Evolutionary conservation across 2,113 vertebrate species (phyloP).

Genomic region (Fulica atra): DNA sequence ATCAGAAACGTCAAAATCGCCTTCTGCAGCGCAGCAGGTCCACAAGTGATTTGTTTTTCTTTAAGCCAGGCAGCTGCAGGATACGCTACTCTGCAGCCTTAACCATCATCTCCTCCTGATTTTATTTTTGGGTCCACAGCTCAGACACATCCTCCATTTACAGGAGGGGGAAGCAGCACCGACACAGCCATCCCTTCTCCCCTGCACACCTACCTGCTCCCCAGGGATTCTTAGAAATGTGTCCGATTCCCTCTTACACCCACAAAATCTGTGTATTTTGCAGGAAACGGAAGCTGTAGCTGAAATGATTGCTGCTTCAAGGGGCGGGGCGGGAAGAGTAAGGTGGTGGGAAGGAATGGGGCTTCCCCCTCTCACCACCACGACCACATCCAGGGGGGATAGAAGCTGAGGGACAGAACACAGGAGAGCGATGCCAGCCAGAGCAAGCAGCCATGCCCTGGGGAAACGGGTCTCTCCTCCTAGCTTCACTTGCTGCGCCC

Average conservation of each 20-base stretch:
- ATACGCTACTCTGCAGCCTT: not conserved
- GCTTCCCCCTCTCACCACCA: not conserved
- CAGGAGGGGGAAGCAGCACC: accelerated
- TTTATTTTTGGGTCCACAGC: not conserved
- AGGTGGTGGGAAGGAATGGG: not conserved
- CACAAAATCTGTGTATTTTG: not conserved
- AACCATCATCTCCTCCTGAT: not conserved
- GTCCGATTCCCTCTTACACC: not conserved
- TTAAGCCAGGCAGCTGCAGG: not conserved
- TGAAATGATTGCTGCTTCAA: not conserved
- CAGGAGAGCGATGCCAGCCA: not conserved
- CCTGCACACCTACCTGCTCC: not conserved
- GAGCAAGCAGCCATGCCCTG: accelerated
- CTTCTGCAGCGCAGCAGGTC: not conserved
- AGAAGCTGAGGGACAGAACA: not conserved
- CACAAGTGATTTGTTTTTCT: not conserved
- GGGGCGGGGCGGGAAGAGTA: not conserved
- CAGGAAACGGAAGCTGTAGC: not conserved
- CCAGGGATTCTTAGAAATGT: not conserved
- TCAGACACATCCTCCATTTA: not conserved
- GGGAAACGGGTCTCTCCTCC: not conserved
- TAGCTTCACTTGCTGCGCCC: not conserved
- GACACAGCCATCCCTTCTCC: not conserved
- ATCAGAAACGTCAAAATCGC: not conserved
- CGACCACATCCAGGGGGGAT: not conserved